Evolutionary conservation across 2,797 vertebrate genomes (phyloP), one percentile per base, ranked within the genome.

Genomic region (Lerista edwardsae): DNA sequence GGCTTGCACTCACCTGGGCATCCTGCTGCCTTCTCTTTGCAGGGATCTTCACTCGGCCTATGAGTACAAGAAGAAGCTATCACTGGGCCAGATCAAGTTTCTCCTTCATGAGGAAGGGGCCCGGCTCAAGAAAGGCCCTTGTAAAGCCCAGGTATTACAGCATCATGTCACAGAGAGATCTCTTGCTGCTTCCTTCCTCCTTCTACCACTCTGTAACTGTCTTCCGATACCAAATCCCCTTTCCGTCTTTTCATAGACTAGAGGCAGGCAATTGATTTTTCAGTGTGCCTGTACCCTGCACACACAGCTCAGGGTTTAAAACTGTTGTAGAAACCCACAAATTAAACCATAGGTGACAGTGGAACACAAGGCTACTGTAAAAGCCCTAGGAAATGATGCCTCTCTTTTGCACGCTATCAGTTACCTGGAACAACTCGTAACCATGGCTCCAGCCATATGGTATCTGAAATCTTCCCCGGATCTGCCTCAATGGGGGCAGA

Each of bases 91-190:
- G 57, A 68, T 86, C 0, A 1, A 75, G 84, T 87, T 3, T 19
- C 21, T 85, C 88, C 25, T 2, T 4, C 2, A 12, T 0, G 0
- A 93, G 82, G 6, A 29, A 34, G 39, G 44, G 11, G 34, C 51
- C 15, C 11, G 0, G 2, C 51, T 0, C 2, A 67, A 92, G 71
- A 83, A 95, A 91, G 83, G 87, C 84, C 0, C 82, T 91, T 0
- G 0, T 3, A 23, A 94, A 91, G 89, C 92, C 86, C 88, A 95
- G 94, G 95, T 86, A 86, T 31, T 95, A 69, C 89, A 91, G 34
- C 68, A 67, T 14, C 19, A 39, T 4, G 11, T 62, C 78, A 21
- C 15, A 77, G 12, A 5, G 57, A 17, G 10, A 14, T 79, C 36
- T 34, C 31, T 27, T 78, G 19, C 0, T 5, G 62, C 82, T 86